Conservation (phyloP, 2,113 vertebrate genomes). For the Apus apus region DNA sequence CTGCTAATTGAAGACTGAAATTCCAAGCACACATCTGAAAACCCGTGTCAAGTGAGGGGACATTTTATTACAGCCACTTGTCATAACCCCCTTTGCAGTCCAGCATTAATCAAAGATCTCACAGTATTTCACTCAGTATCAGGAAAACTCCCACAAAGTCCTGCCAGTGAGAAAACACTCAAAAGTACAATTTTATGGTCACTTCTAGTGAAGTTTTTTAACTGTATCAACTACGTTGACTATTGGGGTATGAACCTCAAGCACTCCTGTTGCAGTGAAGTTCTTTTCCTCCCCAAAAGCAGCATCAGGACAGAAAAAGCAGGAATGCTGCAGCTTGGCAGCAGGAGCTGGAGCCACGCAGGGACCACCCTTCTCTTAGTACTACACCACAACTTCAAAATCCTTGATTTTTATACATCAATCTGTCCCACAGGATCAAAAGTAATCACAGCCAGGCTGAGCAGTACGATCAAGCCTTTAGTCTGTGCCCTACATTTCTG, state of each 20-base stretch:
- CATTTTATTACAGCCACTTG: not conserved
- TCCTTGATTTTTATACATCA: not conserved
- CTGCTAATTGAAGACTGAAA: not conserved
- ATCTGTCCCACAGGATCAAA: constrained; percentile 14
- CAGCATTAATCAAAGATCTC: not conserved
- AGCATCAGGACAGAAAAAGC: not conserved
- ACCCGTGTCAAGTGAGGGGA: not conserved
- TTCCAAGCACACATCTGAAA: not conserved
- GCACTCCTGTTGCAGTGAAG: not conserved
- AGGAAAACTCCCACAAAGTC: not conserved
- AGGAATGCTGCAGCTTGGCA: not conserved
- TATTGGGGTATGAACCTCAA: not conserved
- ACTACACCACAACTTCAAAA: not conserved
- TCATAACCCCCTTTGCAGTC: not conserved
- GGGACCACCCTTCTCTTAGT: not conserved
- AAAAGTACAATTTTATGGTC: not conserved
- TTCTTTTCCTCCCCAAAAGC: rapidly evolving
- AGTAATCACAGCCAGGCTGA: constrained; percentile 38
- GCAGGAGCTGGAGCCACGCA: not conserved
- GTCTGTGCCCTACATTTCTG: constrained; percentile 56
- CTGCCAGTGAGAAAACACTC: not conserved
- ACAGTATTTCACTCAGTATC: not conserved
- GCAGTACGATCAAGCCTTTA: not conserved
- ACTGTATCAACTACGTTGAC: not conserved
- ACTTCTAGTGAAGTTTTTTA: not conserved